Conservation (phyloP, 2,888 invertebrate genomes). For the Pediacus dermestoides region DNA sequence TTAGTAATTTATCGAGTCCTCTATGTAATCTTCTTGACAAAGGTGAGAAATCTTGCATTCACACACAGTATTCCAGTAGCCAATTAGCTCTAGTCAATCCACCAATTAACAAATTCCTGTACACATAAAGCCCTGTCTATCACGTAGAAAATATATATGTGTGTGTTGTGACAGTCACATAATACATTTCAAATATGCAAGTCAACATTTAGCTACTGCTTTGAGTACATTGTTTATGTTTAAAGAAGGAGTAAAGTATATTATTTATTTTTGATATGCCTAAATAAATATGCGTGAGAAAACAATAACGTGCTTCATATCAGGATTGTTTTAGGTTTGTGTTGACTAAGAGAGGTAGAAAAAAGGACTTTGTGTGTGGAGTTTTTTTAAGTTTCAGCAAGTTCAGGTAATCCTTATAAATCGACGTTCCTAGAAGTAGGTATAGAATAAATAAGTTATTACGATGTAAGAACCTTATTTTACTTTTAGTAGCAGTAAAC, state of each 20-base stretch:
- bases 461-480: no score
- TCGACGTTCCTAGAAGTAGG: no score
- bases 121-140: constrained; percentile 21
- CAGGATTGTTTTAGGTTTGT: not conserved
- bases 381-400: no score
- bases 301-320: constrained; percentile 5
- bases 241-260: constrained; percentile 8
- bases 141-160: constrained; percentile 13
- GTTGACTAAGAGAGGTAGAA: no score
- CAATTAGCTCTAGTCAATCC: constrained; percentile 32
- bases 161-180: constrained; percentile 30
- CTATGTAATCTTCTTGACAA: no score
- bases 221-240: constrained; percentile 12
- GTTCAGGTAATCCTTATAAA: no score
- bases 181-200: constrained; percentile 25
- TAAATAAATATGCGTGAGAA: constrained; percentile 9
- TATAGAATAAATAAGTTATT: no score
- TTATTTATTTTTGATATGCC: constrained; percentile 7
- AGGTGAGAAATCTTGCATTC: no score
- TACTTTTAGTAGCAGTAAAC: no score
- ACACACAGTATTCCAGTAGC: constrained; percentile 22
- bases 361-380: no score
- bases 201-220: constrained; percentile 19
- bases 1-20: no score
- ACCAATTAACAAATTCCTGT: constrained; percentile 34